Evolutionary conservation across 2,797 vertebrate species (phyloP), one percentile per base, ranked within the genome.

Genomic region (Sebastes umbrosus): DNA sequence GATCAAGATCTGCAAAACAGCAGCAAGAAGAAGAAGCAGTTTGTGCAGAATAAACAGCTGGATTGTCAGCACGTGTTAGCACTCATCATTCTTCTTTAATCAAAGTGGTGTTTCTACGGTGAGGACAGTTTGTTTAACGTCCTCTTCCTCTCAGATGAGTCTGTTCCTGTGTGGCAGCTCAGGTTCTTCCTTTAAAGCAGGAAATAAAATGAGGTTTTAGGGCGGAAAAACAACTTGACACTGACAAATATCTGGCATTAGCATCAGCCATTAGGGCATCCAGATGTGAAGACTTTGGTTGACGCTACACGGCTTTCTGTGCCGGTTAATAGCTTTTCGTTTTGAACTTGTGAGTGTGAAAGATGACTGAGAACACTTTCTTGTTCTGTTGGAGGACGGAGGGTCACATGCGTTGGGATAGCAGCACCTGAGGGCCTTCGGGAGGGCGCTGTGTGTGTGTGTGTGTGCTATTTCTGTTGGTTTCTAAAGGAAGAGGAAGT

Each of bases 221-320:
- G 5, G 29, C 3, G 0, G 59, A 71, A 32, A 60, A 63, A 32
- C 57, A 63, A 58, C 8, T 6, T 57, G 73, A 86, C 72, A 83
- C 65, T 60, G 86, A 91, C 64, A 82, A 86, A 90, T 87, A 73
- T 54, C 72, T 25, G 2, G 3, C 67, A 69, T 80, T 80, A 79
- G 57, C 46, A 12, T 18, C 18, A 43, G 74, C 55, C 65, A 36
- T 82, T 67, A 73, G 22, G 5, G 34, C 70, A 84, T 81, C 88
- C 87, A 88, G 82, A 91, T 90, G 87, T 87, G 50, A 54, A 75
- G 77, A 73, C 36, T 20, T 63, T 4, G 58, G 46, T 18, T 18
- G 58, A 57, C 50, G 54, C 67, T 25, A 31, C 24, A 7, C 4
- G 8, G 69, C 75, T 66, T 74, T 80, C 62, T 74, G 18, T 5